phyloP scores from a whole-genome alignment of 2,797 vertebrate species.

The Lepus oiostolus region DNA sequence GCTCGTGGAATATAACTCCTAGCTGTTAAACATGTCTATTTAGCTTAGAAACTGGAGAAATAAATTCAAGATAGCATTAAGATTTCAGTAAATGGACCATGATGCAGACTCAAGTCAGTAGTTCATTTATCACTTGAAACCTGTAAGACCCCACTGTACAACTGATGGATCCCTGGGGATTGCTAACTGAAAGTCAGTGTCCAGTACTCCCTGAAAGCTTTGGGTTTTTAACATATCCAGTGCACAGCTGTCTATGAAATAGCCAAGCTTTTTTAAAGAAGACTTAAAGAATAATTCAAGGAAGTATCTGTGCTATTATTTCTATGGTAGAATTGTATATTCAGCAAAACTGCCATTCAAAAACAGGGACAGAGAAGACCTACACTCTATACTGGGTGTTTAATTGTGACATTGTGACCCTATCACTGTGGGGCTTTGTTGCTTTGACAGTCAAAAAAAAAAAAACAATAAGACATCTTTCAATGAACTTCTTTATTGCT shows the following conservation, averaged over 20 bases:
- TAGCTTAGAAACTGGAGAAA: slow-evolving; percentile 35
- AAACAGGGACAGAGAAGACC: neutral
- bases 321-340: slow-evolving; percentile 38
- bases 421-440: neutral
- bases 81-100: slow-evolving; percentile 33
- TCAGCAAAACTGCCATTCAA: slow-evolving; percentile 49
- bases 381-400: neutral
- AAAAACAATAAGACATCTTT: slow-evolving; percentile 1
- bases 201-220: neutral
- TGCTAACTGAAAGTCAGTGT: slow-evolving; percentile 19
- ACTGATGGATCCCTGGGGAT: neutral
- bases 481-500: neutral
- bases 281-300: slow-evolving; percentile 51
- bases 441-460: slow-evolving; percentile 31
- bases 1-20: neutral
- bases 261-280: slow-evolving; percentile 3
- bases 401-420: neutral
- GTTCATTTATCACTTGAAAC: slow-evolving; percentile 48
- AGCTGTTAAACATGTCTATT: slow-evolving; percentile 55
- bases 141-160: neutral
- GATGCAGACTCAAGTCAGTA: neutral
- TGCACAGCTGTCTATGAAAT: slow-evolving; percentile 9
- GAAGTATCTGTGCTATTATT: slow-evolving; percentile 21
- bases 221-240: slow-evolving; percentile 38
- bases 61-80: slow-evolving; percentile 53